Evolutionary conservation across 2,113 vertebrate genomes (phyloP), one percentile per base, ranked within the genome.

Genomic region (Syngnathus typhle): DNA sequence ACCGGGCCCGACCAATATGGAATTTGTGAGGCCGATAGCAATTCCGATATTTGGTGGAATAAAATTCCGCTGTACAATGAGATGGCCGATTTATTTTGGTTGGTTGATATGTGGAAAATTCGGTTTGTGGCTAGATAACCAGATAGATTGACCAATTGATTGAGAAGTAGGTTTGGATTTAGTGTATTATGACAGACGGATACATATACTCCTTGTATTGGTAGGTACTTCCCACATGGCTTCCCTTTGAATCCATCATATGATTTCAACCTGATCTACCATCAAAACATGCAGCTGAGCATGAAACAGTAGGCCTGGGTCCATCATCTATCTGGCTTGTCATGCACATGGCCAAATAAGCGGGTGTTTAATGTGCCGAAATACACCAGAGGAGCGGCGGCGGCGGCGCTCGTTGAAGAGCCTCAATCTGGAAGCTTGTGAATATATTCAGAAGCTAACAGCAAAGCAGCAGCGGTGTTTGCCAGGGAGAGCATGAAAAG

Each of bases 271-370:
- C 51, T 66, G 77, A 65, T 85, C 85, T 82, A 60, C 69, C 70
- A 83, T 88, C 80, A 84, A 83, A 84, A 81, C 68, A 72, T 76
- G 73, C 82, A 86, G 81, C 79, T 84, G 83, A 82, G 83, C 85
- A 81, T 86, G 79, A 87, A 87, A 85, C 80, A 70, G 70, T 77
- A 78, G 77, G 67, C 75, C 75, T 46, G 8, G 59, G 74, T 71
- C 66, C 74, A 65, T 74, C 82, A 46, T 72, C 39, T 27, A 44
- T 44, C 39, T 73, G 72, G 64, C 72, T 73, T 80, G 78, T 85
- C 75, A 81, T 69, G 63, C 68, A 79, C 70, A 72, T 76, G 71
- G 77, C 65, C 72, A 72, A 82, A 85, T 77, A 83, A 81, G 27
- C 77, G 67, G 27, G 74, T 70, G 54, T 32, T 84, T 75, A 78